Percentiles rank a stretch among this genome's conserved stretches.
phyloP scores from a whole-genome alignment of 2,888 invertebrate species.

The Xestobium rufovillosum region DNA sequence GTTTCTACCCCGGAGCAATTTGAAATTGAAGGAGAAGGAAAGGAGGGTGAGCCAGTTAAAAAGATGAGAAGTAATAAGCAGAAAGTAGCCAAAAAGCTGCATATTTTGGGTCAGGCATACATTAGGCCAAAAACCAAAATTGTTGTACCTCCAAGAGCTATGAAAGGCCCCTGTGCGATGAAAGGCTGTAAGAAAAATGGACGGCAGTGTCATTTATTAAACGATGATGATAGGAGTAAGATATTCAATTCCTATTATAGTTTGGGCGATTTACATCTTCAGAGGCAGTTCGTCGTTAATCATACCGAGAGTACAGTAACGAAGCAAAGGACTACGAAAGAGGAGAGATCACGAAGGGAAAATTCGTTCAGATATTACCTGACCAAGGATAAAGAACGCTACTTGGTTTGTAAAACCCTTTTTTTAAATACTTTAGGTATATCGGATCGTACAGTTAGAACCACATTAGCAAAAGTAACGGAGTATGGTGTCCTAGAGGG shows the following conservation, averaged over 20 bases:
- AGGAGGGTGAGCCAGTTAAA: too few species aligned
- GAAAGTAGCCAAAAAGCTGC: slow-evolving; percentile 12
- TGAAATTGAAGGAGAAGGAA: too few species aligned
- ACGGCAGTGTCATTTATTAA: slow-evolving; percentile 11
- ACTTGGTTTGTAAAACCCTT: slow-evolving; percentile 15
- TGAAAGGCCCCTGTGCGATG: slow-evolving; percentile 12
- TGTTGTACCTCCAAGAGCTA: slow-evolving; percentile 11
- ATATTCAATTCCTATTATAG: slow-evolving; percentile 13
- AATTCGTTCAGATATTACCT: slow-evolving; percentile 13
- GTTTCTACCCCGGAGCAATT: too few species aligned
- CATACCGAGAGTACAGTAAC: slow-evolving; percentile 8
- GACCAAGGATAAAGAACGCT: slow-evolving; percentile 4
- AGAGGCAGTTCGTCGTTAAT: slow-evolving; percentile 15
- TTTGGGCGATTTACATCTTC: slow-evolving; percentile 11
- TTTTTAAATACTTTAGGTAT: slow-evolving; percentile 16
- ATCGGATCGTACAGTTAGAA: slow-evolving; percentile 12
- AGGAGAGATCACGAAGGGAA: slow-evolving; percentile 12
- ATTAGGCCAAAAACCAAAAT: slow-evolving; percentile 12
- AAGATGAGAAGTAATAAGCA: too few species aligned
- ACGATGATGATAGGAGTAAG: slow-evolving; percentile 9
- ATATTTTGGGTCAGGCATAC: slow-evolving; percentile 14
- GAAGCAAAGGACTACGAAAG: slow-evolving; percentile 15
- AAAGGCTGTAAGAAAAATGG: slow-evolving; percentile 12
- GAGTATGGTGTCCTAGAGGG: slow-evolving; percentile 7
- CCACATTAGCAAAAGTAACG: slow-evolving; percentile 11